phyloP scores from a whole-genome alignment of 1,140 invertebrate genomes.

The Tyrophagus putrescentiae region DNA sequence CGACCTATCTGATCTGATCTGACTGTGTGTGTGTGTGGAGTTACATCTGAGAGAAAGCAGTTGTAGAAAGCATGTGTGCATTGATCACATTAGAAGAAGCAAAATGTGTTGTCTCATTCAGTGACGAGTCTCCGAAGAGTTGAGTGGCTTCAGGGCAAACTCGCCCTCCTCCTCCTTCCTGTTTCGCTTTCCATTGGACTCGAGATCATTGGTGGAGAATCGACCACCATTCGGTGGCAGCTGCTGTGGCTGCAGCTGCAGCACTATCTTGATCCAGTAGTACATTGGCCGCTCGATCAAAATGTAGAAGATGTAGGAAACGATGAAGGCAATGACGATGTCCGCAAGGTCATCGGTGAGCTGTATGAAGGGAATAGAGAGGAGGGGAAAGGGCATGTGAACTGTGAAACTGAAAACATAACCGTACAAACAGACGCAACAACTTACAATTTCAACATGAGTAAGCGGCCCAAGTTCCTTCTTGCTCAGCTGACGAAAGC shows the following conservation, averaged over 20 bases:
- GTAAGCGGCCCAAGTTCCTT: slow-evolving; percentile 1
- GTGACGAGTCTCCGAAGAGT: too few species aligned
- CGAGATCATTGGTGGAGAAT: slow-evolving; percentile 5
- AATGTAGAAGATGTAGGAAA: slow-evolving; percentile 16
- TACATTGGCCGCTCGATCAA: slow-evolving; percentile 16
- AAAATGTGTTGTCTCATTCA: too few species aligned
- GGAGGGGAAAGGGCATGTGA: not conserved
- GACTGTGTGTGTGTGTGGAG: too few species aligned
- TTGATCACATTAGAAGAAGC: too few species aligned
- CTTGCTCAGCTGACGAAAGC: slow-evolving; percentile 5
- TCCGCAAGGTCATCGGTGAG: slow-evolving; percentile 5
- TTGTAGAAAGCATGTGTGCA: too few species aligned
- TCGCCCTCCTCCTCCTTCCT: not conserved
- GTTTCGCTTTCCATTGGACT: slow-evolving; percentile 3
- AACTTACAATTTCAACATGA: slow-evolving; percentile 14
- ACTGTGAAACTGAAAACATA: not conserved
- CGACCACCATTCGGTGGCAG: not conserved
- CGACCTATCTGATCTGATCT: too few species aligned
- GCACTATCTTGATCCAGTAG: slow-evolving; percentile 11
- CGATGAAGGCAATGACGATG: not conserved
- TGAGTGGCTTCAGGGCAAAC: slow-evolving; percentile 3
- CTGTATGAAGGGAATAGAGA: not conserved
- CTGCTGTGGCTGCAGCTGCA: not conserved
- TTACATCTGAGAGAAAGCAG: too few species aligned
- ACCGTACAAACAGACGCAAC: not conserved